Evolutionary conservation across 2,113 vertebrate species (phyloP).

Genomic region (Rhagologus leucostigma): DNA sequence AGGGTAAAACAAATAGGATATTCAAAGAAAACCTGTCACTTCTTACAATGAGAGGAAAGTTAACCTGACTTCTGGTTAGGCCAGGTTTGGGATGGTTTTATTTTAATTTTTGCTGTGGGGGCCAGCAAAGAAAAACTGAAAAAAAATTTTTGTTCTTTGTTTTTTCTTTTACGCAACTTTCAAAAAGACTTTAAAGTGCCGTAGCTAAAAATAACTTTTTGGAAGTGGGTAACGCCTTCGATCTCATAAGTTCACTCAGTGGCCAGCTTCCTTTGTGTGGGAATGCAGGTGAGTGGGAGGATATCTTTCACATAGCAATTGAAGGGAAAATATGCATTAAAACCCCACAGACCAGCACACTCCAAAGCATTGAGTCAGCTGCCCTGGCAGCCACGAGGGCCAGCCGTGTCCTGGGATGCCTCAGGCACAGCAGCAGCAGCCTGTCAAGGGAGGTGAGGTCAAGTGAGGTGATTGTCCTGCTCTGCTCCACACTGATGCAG

Average conservation of each 20-base stretch:
- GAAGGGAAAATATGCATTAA: slow-evolving; percentile 10
- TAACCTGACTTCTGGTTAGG: not conserved
- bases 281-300: not conserved
- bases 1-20: not conserved
- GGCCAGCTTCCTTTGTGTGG: not conserved
- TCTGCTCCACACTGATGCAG: not conserved
- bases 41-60: not conserved
- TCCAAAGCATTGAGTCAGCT: not conserved
- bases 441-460: not conserved
- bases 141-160: not conserved
- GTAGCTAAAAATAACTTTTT: not conserved
- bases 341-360: not conserved
- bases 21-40: not conserved
- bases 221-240: not conserved
- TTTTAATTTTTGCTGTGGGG: not conserved
- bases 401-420: not conserved
- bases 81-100: not conserved
- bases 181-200: not conserved
- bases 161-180: not conserved
- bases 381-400: not conserved
- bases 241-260: not conserved
- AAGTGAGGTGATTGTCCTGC: not conserved
- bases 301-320: not conserved
- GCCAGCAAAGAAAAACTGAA: not conserved
- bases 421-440: not conserved